These are phyloP conservation scores for Dione juno DNA, from an alignment of 2,888 invertebrate genomes.

Conservation along the genomic window DNA sequence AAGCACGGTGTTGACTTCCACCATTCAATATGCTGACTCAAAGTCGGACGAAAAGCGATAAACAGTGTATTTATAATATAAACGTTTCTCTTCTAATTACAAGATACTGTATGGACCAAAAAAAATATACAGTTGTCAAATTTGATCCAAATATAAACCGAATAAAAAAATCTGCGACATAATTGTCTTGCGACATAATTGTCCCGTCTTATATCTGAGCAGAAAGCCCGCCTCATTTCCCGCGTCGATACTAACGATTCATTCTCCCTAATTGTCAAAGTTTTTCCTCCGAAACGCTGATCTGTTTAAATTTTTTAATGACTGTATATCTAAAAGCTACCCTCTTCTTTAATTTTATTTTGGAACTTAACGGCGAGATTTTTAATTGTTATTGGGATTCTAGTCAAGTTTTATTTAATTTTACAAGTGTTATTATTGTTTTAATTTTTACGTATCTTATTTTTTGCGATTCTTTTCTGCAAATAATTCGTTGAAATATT, in stretches of 20 bases:
- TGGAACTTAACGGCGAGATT: slow-evolving; percentile 12
- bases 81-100: no score
- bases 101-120: no score
- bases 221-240: not conserved
- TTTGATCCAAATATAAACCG: no score
- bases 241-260: slow-evolving; percentile 37
- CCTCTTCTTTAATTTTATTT: not conserved
- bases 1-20: no score
- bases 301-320: slow-evolving; percentile 37
- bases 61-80: no score
- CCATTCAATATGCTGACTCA: no score
- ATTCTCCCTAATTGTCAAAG: slow-evolving; percentile 48
- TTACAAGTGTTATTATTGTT: not conserved
- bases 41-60: no score
- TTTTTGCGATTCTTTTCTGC: not conserved
- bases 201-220: not conserved
- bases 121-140: no score
- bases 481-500: no score
- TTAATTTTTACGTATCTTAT: not conserved
- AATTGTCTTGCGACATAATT: not conserved
- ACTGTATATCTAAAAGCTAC: slow-evolving; percentile 15
- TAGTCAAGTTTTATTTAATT: not conserved
- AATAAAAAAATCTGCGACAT: not conserved
- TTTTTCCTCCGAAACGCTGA: slow-evolving; percentile 41
- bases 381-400: slow-evolving; percentile 8